These are phyloP conservation scores for Pseudobourletiella spinata DNA, from an alignment of 1,140 invertebrate genomes.

Conservation along the genomic window DNA sequence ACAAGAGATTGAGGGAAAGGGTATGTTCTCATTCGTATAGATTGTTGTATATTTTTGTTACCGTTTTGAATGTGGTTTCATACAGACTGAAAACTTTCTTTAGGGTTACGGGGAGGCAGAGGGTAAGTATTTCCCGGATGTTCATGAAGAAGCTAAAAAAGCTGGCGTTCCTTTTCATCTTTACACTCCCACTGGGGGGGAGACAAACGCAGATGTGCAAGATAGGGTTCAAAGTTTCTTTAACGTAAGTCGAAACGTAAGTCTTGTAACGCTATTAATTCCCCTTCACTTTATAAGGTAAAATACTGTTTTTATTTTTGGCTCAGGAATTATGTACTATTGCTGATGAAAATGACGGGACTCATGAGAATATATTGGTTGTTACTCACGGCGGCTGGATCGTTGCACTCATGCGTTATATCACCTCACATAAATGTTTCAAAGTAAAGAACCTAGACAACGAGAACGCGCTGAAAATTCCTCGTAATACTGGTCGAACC, in stretches of 20 bases:
- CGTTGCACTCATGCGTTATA: slow-evolving; percentile 11
- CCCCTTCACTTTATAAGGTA: too few relatives aligned
- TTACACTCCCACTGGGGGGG: slow-evolving; percentile 21
- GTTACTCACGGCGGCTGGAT: slow-evolving; percentile 29
- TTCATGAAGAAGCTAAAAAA: slow-evolving; percentile 21
- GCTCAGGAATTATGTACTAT: slow-evolving; percentile 14
- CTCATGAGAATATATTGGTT: slow-evolving; percentile 15
- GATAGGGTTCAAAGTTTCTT: slow-evolving; percentile 9
- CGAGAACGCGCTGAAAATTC: background rate
- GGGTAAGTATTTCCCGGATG: slow-evolving; percentile 9
- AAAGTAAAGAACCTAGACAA: slow-evolving; percentile 13
- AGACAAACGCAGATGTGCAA: slow-evolving; percentile 16
- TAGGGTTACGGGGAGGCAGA: slow-evolving; percentile 27
- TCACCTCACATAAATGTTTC: background rate
- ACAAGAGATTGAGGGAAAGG: slow-evolving; percentile 23
- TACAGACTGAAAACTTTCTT: background rate
- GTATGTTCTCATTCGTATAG: too few relatives aligned
- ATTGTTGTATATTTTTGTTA: too few relatives aligned
- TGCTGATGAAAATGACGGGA: background rate
- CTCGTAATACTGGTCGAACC: slow-evolving; percentile 22
- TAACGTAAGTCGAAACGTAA: slow-evolving; percentile 3
- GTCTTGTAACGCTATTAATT: too few relatives aligned
- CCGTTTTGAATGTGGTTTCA: background rate
- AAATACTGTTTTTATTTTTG: background rate
- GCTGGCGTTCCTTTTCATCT: background rate